phyloP scores from a whole-genome alignment of 2,888 invertebrate genomes.

The Arenicola marina region DNA sequence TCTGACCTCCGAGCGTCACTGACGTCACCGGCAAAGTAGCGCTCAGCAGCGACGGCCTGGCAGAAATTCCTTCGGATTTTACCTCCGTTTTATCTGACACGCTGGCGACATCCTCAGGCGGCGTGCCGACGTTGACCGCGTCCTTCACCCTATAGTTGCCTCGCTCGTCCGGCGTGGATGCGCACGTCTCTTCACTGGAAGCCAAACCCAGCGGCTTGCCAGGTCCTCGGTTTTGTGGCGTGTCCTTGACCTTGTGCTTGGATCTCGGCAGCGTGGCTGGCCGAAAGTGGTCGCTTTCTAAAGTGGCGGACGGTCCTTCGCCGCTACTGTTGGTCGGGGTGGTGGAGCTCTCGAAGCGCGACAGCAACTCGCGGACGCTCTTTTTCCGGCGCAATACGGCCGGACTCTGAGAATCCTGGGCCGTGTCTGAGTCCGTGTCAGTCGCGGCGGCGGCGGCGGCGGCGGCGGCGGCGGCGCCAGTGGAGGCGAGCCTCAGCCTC shows the following conservation, averaged over 20 bases:
- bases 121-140: not conserved
- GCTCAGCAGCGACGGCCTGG: not conserved
- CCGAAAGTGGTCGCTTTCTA: too few relatives aligned
- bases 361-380: conserved; percentile 1
- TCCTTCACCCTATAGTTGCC: not conserved
- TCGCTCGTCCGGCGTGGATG: not conserved
- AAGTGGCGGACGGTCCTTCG: not conserved
- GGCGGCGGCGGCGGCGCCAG: too few relatives aligned
- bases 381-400: not conserved
- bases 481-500: not conserved
- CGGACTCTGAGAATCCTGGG: not conserved
- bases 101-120: too few relatives aligned
- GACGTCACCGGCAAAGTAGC: not conserved
- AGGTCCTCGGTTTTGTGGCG: too few relatives aligned
- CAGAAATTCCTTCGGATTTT: not conserved
- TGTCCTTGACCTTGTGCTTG: not conserved
- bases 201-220: too few relatives aligned
- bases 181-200: not conserved
- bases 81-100: too few relatives aligned
- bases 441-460: too few relatives aligned
- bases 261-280: not conserved
- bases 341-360: not conserved
- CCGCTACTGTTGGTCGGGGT: not conserved
- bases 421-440: not conserved
- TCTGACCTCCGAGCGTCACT: too few relatives aligned